A percentile compares a stretch with the other conserved stretches of the same genome.
These are phyloP conservation scores for Aplysia californica DNA, from an alignment of 1,140 invertebrate species.

Conservation along the genomic window DNA sequence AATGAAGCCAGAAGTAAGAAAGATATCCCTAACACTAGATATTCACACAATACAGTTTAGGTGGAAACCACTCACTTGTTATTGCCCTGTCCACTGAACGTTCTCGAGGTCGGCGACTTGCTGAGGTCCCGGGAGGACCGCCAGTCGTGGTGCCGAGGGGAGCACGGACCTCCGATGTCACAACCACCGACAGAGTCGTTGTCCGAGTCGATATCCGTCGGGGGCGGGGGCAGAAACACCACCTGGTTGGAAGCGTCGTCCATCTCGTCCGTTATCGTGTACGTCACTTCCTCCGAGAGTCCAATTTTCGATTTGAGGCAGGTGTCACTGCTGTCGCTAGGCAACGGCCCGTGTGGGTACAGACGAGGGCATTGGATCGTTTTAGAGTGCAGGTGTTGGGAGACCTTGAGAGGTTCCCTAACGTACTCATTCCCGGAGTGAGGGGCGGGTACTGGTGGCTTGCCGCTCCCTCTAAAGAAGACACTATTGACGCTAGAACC, in stretches of 20 bases:
- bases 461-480: constrained; percentile 11
- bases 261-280: constrained; percentile 12
- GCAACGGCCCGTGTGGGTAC: neutral
- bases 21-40: no score
- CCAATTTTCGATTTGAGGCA: constrained; percentile 9
- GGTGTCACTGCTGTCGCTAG: neutral
- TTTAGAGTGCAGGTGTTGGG: neutral
- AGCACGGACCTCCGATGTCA: constrained; percentile 21
- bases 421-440: constrained; percentile 9
- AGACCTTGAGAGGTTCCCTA: constrained; percentile 10
- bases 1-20: no score
- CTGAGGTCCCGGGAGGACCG: constrained; percentile 12
- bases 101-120: constrained; percentile 24
- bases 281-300: constrained; percentile 16
- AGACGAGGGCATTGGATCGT: neutral
- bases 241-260: constrained; percentile 19
- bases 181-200: constrained; percentile 17
- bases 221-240: constrained; percentile 20
- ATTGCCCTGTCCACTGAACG: no score
- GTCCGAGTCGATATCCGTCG: constrained; percentile 22
- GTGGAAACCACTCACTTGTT: no score
- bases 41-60: no score
- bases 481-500: constrained; percentile 20
- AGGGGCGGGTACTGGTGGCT: no score
- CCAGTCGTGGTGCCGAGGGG: constrained; percentile 19